phyloP scores from a whole-genome alignment of 2,113 vertebrate species.

The Pionites leucogaster region DNA sequence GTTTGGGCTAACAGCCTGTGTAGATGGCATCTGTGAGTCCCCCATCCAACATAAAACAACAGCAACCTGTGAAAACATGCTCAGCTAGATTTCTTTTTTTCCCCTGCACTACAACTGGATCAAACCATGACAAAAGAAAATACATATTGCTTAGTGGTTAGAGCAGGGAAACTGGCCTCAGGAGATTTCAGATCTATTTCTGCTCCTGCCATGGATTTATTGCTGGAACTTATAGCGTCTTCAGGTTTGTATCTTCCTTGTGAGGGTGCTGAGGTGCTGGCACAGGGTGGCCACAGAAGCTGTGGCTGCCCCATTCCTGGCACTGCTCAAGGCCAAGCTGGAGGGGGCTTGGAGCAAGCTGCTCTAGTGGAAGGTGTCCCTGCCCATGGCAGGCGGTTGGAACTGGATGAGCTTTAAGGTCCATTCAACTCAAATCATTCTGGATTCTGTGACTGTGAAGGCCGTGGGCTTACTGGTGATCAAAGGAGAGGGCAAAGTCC shows the following conservation, averaged over 20 bases:
- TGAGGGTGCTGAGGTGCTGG: not conserved
- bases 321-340: not conserved
- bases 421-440: not conserved
- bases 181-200: not conserved
- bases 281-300: not conserved
- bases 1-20: not conserved
- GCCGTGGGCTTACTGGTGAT: not conserved
- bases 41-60: not conserved
- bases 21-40: not conserved
- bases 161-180: not conserved
- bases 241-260: not conserved
- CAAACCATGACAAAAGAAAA: not conserved
- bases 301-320: not conserved
- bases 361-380: not conserved
- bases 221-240: not conserved
- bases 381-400: not conserved
- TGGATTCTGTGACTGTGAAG: not conserved
- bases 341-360: not conserved
- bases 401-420: not conserved
- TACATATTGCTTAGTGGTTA: not conserved
- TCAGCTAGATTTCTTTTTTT: not conserved
- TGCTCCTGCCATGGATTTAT: not conserved
- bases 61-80: not conserved
- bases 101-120: not conserved
- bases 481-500: not conserved